Conservation (phyloP, 2,113 vertebrate species). For the Silurus asotus region DNA sequence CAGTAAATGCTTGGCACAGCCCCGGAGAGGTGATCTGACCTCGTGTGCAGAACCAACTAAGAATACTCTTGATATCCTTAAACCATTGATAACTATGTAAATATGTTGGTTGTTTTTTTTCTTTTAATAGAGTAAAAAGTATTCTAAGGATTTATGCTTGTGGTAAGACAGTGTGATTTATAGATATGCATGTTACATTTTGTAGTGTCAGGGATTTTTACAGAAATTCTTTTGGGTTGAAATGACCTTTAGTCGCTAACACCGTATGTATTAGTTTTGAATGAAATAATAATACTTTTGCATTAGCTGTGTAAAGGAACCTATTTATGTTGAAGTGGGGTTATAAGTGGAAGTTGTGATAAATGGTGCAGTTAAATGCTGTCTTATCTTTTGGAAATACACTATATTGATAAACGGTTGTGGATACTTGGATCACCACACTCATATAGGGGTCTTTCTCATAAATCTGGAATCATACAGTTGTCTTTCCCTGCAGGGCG, state of each 20-base stretch:
- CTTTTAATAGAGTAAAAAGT: not conserved
- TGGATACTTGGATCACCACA: not conserved
- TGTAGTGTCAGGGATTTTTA: not conserved
- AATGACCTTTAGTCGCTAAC: not conserved
- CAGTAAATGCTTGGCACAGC: not conserved
- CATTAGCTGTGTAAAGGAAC: not conserved
- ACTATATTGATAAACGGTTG: not conserved
- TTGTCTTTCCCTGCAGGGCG: not conserved
- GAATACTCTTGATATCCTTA: not conserved
- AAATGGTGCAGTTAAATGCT: not conserved
- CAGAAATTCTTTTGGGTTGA: not conserved
- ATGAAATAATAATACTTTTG: not conserved
- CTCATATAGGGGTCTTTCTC: not conserved
- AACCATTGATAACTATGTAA: not conserved
- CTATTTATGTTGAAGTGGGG: not conserved
- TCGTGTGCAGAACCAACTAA: not conserved
- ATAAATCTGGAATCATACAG: not conserved
- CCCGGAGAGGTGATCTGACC: not conserved
- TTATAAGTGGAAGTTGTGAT: not conserved
- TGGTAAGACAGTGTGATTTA: not conserved
- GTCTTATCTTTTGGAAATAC: not conserved
- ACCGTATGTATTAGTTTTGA: not conserved
- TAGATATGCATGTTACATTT: not conserved
- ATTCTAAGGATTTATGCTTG: not conserved
- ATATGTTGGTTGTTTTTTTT: not conserved